Evolutionary conservation across 2,113 vertebrate species (phyloP), one percentile per base, ranked within the genome.

Genomic region (Lepus europaeus): DNA sequence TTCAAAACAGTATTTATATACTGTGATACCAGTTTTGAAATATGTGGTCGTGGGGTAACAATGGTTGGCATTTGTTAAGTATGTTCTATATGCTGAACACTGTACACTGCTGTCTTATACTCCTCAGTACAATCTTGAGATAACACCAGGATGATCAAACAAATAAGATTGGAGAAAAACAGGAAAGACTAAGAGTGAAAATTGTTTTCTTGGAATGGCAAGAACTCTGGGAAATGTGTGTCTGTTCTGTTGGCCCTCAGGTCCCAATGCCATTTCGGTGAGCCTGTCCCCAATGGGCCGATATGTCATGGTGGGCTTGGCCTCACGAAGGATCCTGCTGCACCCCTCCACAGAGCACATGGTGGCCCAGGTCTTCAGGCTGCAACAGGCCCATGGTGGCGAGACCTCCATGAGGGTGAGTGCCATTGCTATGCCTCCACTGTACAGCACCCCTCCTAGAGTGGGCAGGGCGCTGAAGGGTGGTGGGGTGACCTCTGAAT

Each of bases 271-370:
- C 59, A 99, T 99, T 98, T 99, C 99, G 0, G 99, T 99, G 90
- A 99, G 99, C 97, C 97, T 99, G 96, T 99, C 99, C 90, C 99
- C 99, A 0, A 99, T 99, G 99, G 99, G 99, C 96, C 99, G 99
- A 68, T 99, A 99, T 0, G 99, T 99, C 17, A 99, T 99, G 99
- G 99, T 99, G 66, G 99, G 99, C 61, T 97, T 99, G 98, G 99
- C 99, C 93, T 99, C 99, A 11, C 99, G 99, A 45, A 98, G 99
- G 87, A 99, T 99, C 97, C 98, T 99, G 85, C 98, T 99, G 96
- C 99, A 99, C 94, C 99, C 99, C 74, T 99, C 99, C 98, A 99
- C 99, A 9, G 99, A 99, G 98, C 99, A 99, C 98, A 99, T 99
- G 99, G 99, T 99, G 96, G 99, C 99, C 82, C 99, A 99, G 98